Conservation (phyloP, 1,140 invertebrate genomes). For the Ceratina australensis region DNA sequence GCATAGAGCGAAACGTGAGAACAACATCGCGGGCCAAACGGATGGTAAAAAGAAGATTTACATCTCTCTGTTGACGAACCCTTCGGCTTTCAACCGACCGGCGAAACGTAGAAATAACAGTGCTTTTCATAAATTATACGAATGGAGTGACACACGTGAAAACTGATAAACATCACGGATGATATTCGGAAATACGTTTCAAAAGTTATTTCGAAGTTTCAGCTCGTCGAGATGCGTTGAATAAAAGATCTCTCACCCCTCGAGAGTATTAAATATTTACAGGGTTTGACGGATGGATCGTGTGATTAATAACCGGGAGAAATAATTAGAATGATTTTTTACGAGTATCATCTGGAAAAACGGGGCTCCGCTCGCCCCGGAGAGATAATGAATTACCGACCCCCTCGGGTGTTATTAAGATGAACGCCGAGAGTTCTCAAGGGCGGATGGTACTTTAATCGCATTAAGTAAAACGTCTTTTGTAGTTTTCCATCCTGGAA, state of each 20-base stretch:
- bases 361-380: neutral
- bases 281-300: neutral
- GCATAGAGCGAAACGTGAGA: constrained; percentile 15
- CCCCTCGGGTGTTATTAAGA: neutral
- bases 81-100: no score
- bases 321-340: constrained; percentile 7
- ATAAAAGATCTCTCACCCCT: neutral
- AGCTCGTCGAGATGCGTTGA: no score
- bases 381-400: constrained; percentile 8
- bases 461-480: neutral
- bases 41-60: no score
- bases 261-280: neutral
- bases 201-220: no score
- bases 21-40: neutral
- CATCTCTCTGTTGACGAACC: no score
- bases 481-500: neutral
- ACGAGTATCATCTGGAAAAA: constrained; percentile 8
- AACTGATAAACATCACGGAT: no score
- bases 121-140: no score
- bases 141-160: no score
- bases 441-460: neutral
- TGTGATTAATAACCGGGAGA: constrained; percentile 1
- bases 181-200: no score
- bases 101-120: no score
- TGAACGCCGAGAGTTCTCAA: neutral